These are phyloP conservation scores for Drepana arcuata DNA, from an alignment of 1,140 invertebrate species.

Conservation along the genomic window DNA sequence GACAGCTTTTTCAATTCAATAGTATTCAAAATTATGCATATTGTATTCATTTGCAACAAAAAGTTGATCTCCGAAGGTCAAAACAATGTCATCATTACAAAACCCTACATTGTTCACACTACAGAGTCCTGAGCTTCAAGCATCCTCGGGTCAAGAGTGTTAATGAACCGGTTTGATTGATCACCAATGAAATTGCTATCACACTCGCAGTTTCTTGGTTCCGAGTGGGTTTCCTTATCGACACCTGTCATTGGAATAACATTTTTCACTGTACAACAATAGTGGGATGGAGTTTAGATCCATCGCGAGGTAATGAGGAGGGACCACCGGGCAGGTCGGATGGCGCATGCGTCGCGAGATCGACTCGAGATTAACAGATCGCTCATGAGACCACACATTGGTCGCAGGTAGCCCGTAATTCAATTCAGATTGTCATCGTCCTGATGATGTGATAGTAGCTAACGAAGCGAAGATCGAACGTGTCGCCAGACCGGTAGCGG, in stretches of 20 bases:
- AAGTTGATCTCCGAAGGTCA: no score
- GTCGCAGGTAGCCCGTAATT: conserved; percentile 64
- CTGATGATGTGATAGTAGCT: conserved; percentile 53
- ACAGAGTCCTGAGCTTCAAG: no score
- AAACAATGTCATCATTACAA: no score
- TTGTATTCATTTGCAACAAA: conserved; percentile 18
- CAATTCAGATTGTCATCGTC: conserved; percentile 67
- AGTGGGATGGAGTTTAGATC: conserved; percentile 33
- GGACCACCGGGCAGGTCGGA: conserved; percentile 54
- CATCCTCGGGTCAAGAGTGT: conserved; percentile 18
- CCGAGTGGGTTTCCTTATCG: conserved; percentile 45
- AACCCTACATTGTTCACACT: no score
- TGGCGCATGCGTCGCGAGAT: conserved; percentile 53
- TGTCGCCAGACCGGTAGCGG: conserved; percentile 34
- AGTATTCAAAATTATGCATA: conserved; percentile 35
- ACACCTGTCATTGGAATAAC: conserved; percentile 49
- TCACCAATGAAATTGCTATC: conserved; percentile 29
- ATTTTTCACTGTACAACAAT: conserved; percentile 61
- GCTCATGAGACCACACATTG: conserved; percentile 58
- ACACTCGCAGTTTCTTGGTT: conserved; percentile 21
- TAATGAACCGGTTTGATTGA: conserved; percentile 38
- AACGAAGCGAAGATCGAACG: conserved; percentile 57
- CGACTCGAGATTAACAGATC: conserved; percentile 56
- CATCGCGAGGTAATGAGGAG: conserved; percentile 50
- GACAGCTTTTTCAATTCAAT: conserved; percentile 29